Base-by-base conservation (phyloP, 2,888 invertebrate genomes). In the Ophraella communa region DNA sequence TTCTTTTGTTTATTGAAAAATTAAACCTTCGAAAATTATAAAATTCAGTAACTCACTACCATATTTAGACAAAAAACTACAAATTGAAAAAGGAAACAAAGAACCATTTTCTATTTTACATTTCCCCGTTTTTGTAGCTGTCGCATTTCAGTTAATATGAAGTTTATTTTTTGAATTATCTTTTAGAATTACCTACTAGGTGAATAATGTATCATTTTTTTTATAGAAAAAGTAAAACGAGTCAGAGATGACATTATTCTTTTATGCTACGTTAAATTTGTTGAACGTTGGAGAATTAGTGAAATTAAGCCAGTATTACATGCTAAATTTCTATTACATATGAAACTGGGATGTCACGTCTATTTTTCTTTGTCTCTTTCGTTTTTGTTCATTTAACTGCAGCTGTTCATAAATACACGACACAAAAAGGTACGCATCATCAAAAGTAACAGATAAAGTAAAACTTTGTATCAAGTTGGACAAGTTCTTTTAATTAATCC, bases 21-120 rank as follows among this genome's bases (percentile, higher is more conserved):
- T n/a, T n/a, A n/a, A n/a, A n/a, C n/a, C n/a, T n/a, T 35, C 21
- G n/a, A 30, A 35, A 30, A 61, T 51, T 63, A 58, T 45, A 53
- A 62, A 62, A 65, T 54, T 62, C 55, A 39, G 58, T 52, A 62
- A 64, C 52, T 67, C 64, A 67, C 65, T 59, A 55, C 64, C 51
- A 51, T 33, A 27, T 23, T 57, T 64, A 64, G 35, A 67, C 51
- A 64, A 62, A 64, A 60, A 62, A 62, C 61, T 63, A 49, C 24
- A n/a, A n/a, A n/a, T n/a, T n/a, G n/a, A n/a, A n/a, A 39, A 30
- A 44, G 51, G 55, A 67, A 65, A 64, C 64, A 62, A 62, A 64
- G 58, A 67, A 53, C 62, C 54, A 35, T n/a, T 61, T 51, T 51
- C 30, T 33, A 45, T 61, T 60, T 52, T 44, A 53, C n/a, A 24